Base-by-base conservation (phyloP, 2,113 vertebrate species). In the Dicentrarchus labrax region DNA sequence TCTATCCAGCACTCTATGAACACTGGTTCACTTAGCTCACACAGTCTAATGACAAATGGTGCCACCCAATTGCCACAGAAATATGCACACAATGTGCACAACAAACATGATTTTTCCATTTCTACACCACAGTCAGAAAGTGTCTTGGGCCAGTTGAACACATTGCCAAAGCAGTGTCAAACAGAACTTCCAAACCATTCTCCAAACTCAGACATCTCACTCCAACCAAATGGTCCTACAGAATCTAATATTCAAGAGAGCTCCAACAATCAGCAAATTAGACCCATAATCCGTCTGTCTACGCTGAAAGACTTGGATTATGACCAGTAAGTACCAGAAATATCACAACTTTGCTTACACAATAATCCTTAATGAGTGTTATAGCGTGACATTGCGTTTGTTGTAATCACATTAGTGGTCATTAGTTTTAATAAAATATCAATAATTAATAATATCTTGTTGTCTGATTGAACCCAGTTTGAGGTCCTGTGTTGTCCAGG, bases 401-500 rank as follows among this genome's bases (percentile, higher is more conserved):
- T 30, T 30, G 30, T 30, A 30, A 30, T 30, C 30, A 30, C 30
- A 30, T 30, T 30, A 30, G 30, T 30, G 13, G 4, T 75, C 9
- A 36, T 24, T 45, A 39, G 41, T 64, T 56, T 30, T 2, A 67
- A 78, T 61, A n/a, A n/a, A 59, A 47, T 51, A 24, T 24, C 0
- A 39, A 8, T 61, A 6, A 17, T 51, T 19, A 6, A 30, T 30
- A 2, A 30, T 30, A 30, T 30, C 3, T 8, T 62, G 39, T 76
- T 70, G 65, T 78, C 8, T 43, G 19, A 82, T 54, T 22, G 39
- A 61, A 69, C 65, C 41, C 41, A 64, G 78, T 15, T 75, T 50
- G 13, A 98, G 97, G 71, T 95, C 96, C 87, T 80, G 86, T 79
- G 69, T 98, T 43, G 91, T 97, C 60, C 90, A 59, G 76, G 95